phyloP scores from a whole-genome alignment of 1,140 invertebrate species.

The Hydropsyche tenuis region DNA sequence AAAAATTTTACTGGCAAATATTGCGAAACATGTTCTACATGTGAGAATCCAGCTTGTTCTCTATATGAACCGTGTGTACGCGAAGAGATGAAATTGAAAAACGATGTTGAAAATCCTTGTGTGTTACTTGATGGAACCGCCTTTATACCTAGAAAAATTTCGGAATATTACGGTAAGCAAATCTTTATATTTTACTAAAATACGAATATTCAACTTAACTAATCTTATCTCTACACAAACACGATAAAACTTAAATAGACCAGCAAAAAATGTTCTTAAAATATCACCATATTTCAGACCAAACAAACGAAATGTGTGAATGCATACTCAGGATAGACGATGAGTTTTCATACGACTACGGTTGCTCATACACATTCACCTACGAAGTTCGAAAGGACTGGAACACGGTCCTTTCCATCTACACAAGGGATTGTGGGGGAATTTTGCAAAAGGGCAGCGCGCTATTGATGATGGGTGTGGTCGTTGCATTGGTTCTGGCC shows the following conservation, averaged over 20 bases:
- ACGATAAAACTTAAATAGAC: too few relatives aligned
- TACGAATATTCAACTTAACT: background rate
- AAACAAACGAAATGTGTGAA: background rate
- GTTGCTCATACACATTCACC: background rate
- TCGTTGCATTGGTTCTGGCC: background rate
- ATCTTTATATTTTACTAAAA: conserved; percentile 51
- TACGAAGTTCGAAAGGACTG: background rate
- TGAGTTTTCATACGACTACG: background rate
- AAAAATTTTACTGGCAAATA: conserved; percentile 74
- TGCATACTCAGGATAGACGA: background rate
- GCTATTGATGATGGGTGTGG: conserved; percentile 57
- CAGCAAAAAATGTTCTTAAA: background rate
- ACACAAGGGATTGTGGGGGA: background rate
- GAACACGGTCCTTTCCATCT: background rate
- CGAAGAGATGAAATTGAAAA: conserved; percentile 40
- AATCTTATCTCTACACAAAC: too few relatives aligned
- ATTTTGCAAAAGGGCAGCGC: background rate
- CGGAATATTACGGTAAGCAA: conserved; percentile 61
- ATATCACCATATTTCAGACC: background rate
- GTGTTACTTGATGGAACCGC: conserved; percentile 4
- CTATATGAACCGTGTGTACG: conserved; percentile 56
- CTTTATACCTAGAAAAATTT: conserved; percentile 50
- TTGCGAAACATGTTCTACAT: conserved; percentile 85
- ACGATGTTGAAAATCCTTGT: conserved; percentile 9
- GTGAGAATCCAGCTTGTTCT: conserved; percentile 57